Evolutionary conservation across 2,797 vertebrate genomes (phyloP), one percentile per base, ranked within the genome.

Genomic region (Platyrinchus mystaceus): DNA sequence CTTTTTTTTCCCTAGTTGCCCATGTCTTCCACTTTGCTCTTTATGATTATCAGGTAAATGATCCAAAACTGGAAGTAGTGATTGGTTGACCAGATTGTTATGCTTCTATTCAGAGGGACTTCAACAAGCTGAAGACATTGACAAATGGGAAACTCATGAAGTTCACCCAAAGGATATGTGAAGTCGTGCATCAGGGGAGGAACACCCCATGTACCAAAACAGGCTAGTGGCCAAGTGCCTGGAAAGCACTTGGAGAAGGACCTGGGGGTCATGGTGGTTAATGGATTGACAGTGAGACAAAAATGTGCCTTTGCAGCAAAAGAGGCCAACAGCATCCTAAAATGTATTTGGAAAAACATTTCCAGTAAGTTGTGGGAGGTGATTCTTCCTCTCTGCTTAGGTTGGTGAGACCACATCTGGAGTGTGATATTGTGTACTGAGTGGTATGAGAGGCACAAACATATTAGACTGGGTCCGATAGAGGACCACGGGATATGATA

Each of bases 211-310:
- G 26, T 41, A 56, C 11, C 20, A 62, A 17, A 34, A 18, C 8
- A 32, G 10, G 2, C 9, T 66, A 32, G 10, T 32, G 17, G 9
- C 22, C 26, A 71, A 56, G 22, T 46, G 12, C 16, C 34, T 84
- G 32, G 16, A 62, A 89, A 67, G 10, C 0, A 27, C 5, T 37
- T 30, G 36, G 46, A n/a, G 44, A 87, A 79, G 9, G 4, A 73
- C 26, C 0, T 19, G 13, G 6, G 11, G 3, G 0, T 87, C 21
- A 17, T 2, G 0, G 8, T 58, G 12, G 13, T 8, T 46, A 56
- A 10, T 7, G 22, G 13, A 30, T 56, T 55, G 18, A 36, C 5
- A 44, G 5, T 55, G 52, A 83, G 47, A 41, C 14, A 63, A 7
- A 3, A 28, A 49, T 12, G 8, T 24, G 9, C 8, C 7, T 68